Conservation (phyloP, 2,797 vertebrate genomes). For the Macrochelys suwanniensis region DNA sequence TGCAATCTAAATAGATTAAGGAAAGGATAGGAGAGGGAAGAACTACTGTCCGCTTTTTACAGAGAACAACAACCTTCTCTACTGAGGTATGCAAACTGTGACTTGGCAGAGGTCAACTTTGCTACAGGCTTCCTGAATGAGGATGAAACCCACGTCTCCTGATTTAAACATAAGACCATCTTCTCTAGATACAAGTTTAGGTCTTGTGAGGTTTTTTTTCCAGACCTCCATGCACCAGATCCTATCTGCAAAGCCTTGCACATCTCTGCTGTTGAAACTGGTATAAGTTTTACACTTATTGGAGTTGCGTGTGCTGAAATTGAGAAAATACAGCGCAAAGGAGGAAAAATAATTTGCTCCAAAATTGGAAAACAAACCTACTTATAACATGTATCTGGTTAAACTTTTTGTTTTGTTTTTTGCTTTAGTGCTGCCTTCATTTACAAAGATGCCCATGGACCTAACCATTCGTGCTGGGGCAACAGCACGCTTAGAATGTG, state of each 20-base stretch:
- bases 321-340: background rate
- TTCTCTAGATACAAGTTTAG: background rate
- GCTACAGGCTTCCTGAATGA: background rate
- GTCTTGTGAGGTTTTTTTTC: background rate
- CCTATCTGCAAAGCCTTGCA: background rate
- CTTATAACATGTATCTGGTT: background rate
- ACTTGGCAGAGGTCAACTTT: background rate
- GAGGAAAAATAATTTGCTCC: background rate
- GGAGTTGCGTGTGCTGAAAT: background rate
- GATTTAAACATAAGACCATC: background rate
- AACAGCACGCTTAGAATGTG: conserved; percentile 94
- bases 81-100: background rate
- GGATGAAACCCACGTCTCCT: background rate
- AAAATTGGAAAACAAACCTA: background rate
- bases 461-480: conserved; percentile 92
- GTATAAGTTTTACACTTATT: background rate
- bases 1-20: background rate
- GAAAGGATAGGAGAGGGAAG: background rate
- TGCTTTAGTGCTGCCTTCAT: conserved; percentile 92
- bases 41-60: background rate
- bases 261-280: background rate
- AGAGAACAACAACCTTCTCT: background rate
- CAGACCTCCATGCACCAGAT: background rate
- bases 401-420: background rate
- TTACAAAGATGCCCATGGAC: conserved; percentile 97